Evolutionary conservation across 2,113 vertebrate genomes (phyloP).

Genomic region (Dromaius novaehollandiae): DNA sequence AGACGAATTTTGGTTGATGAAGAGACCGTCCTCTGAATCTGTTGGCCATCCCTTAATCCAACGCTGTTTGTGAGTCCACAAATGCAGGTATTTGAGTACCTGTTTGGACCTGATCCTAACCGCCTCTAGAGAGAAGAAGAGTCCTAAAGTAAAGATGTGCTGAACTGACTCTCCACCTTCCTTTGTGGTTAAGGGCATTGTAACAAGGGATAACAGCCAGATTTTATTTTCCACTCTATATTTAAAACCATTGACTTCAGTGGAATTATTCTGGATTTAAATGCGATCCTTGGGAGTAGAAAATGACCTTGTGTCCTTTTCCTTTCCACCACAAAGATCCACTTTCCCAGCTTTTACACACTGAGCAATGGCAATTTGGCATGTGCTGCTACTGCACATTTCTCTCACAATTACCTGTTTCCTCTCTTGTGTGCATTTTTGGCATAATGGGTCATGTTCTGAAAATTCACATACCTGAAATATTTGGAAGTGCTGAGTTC

Average conservation of each 20-base stretch:
- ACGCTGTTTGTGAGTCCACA: not conserved
- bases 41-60: not conserved
- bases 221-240: not conserved
- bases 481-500: slow-evolving; percentile 27
- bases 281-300: not conserved
- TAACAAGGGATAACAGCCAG: not conserved
- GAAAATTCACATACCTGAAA: slow-evolving; percentile 46
- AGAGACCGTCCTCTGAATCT: not conserved
- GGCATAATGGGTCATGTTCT: not conserved
- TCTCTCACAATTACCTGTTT: slow-evolving; percentile 33
- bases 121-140: not conserved
- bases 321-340: not conserved
- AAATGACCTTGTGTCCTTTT: slow-evolving; percentile 10
- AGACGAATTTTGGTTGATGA: not conserved
- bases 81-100: not conserved
- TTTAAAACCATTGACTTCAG: slow-evolving; percentile 1
- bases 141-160: not conserved
- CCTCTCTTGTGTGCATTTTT: slow-evolving; percentile 41
- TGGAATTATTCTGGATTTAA: not conserved
- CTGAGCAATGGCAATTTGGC: not conserved
- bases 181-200: not conserved
- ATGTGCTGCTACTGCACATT: not conserved
- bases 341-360: slow-evolving; percentile 10
- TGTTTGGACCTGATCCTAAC: not conserved
- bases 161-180: not conserved